Base-by-base conservation (phyloP, 2,797 vertebrate species). In the Peromyscus eremicus region DNA sequence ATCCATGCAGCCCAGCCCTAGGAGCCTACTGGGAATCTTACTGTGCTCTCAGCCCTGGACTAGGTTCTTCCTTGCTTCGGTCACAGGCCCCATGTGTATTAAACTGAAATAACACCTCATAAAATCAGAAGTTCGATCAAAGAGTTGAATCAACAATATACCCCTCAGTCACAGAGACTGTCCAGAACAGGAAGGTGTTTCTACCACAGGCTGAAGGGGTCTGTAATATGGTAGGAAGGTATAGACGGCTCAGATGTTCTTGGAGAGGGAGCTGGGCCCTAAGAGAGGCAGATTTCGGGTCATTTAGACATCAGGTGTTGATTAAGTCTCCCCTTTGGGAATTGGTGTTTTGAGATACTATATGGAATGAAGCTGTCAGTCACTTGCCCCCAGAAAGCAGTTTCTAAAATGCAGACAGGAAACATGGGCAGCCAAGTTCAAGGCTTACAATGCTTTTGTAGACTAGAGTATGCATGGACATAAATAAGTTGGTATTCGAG, bases 11-110 rank as follows among this genome's bases (percentile, higher is more conserved):
- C 64, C 57, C 21, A 8, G 66, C 17, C 34, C 29, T 14, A 10
- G 62, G 25, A 85, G 25, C 4, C 46, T 25, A 4, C 11, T 7
- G 11, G 40, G 66, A 23, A 11, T 17, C 32, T 49, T 6, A 0
- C 25, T 29, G 2, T 19, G 29, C 46, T 37, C 2, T 4, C 0
- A 27, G 70, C 89, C 34, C 0, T 16, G 46, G 19, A 10, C 80
- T 40, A 9, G 1, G 11, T 10, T 2, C 25, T 57, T 66, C 16
- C 5, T 86, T 73, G 25, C 17, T 57, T 81, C 23, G 55, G 52
- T 17, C 37, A 46, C 10, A 70, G 83, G 23, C 23, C 0, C 2
- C 27, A 16, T 0, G 0, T 32, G 52, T 49, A 16, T 55, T 13
- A 66, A 68, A 32, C 32, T 43, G 85, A 70, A 92, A 68, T 29